Base-by-base conservation (phyloP, 2,888 invertebrate species). In the Matsumyia berberina region DNA sequence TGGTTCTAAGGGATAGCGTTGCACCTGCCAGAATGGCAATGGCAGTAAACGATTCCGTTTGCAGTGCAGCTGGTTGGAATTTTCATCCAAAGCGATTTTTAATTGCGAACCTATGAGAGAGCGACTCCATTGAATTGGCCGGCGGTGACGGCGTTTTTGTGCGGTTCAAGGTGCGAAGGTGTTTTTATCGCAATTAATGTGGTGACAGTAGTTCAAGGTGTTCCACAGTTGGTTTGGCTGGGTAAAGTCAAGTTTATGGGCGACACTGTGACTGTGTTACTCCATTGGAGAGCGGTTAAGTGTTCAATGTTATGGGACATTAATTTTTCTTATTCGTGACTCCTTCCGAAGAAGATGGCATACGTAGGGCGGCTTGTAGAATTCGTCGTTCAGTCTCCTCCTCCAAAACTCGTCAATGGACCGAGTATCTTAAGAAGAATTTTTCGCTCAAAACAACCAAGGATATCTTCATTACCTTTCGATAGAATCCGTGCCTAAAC, bases 81-180 rank as follows among this genome's bases (percentile, higher is more conserved):
- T 51, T 19, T 37, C 58, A 49, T 39, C 49, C 24, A 77, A 77
- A 77, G 60, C 77, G 77, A 77, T 69, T 69, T 77, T 69, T 77
- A 77, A 77, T 77, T 77, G 60, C 53, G n/a, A 31, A 37, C 24
- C 66, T 39, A 29, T 35, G 64, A 12, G 37, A 55, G 44, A 46
- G 37, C 19, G 39, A 42, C 15, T 72, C 51, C 72, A 72, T 60
- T 72, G 72, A 51, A 60, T 60, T 60, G n/a, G 17, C n/a, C 37
- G 29, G 37, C 29, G 46, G 46, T 49, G 57, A 58, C 72, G 17
- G 29, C 33, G 15, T 33, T 37, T 24, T 49, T 51, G 9, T 19
- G 17, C 24, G 11, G 49, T 29, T 53, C 58, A 60, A 72, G 58
- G 70, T 49, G 58, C 49, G 49, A 60, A 49, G 39, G n/a, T 60